Evolutionary conservation across 2,888 invertebrate species (phyloP), one percentile per base, ranked within the genome.

Genomic region (Steinernema hermaphroditum): DNA sequence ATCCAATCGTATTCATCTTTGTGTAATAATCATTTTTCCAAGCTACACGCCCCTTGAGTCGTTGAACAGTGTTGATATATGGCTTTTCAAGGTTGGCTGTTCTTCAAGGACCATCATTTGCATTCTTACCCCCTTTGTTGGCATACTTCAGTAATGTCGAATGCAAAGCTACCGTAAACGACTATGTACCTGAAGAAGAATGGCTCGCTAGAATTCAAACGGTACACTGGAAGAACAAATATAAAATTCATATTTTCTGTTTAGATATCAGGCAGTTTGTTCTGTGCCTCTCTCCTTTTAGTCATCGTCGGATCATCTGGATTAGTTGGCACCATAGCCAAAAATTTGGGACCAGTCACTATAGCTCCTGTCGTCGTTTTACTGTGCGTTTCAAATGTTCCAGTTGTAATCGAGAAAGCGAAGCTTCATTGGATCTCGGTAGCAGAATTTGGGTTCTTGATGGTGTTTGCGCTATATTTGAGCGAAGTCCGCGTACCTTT

Each of bases 281-380:
- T 84, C 0, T 50, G 73, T 1, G 83, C 85, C 22, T 83, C 83
- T 44, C 27, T 79, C n/a, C 73, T 81, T 27, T 79, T 86, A 71
- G 76, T 84, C 8, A 12, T 83, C 19, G 73, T 83, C 41, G 85
- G 85, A 22, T 69, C 73, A 19, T 81, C 80, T 8, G 85, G 85
- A 32, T 50, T 84, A 14, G 70, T 83, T 57, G 85, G 85, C 14
- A 70, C 77, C 14, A 72, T 85, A 8, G 75, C 84, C 22, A 77
- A 75, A 22, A 78, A 80, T 41, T 78, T 86, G 37, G 85, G 85
- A 9, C 85, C 85, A 0, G 73, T 86, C 43, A 86, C 85, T 12
- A 82, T 86, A 16, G 75, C 81, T 14, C 85, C 85, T 9, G 72
- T 85, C 2, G 79, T 85, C 77, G 73, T 82, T 19, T 77, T 86